Conservation (phyloP, 2,113 vertebrate species). For the Amphiprion ocellaris region DNA sequence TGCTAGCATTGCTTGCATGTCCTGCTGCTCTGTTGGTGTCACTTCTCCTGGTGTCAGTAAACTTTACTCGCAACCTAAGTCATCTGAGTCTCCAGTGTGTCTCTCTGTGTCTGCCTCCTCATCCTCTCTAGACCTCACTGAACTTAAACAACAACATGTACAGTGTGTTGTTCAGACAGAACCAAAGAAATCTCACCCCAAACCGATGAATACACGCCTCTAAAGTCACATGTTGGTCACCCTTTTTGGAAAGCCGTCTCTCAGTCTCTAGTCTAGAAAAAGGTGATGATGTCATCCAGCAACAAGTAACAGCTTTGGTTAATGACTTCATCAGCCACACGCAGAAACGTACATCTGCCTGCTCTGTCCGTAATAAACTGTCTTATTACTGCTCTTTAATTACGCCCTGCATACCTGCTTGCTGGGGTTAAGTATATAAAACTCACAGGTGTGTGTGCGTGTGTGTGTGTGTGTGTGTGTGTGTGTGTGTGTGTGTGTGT, state of each 20-base stretch:
- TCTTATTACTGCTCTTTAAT: conserved; percentile 41
- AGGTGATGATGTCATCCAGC: conserved; percentile 4
- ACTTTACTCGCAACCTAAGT: too few species aligned
- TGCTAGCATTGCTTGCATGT: too few species aligned
- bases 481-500: neutral
- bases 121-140: too few species aligned
- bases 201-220: too few species aligned
- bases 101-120: too few species aligned
- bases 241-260: neutral
- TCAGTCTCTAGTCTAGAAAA: neutral
- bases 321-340: conserved; percentile 41
- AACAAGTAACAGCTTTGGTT: conserved; percentile 6
- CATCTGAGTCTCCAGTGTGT: too few species aligned
- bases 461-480: conserved; percentile 25
- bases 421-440: conserved; percentile 42
- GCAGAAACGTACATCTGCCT: conserved; percentile 16
- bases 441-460: conserved; percentile 28
- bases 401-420: conserved; percentile 36
- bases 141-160: too few species aligned
- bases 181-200: too few species aligned
- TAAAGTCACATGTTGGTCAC: too few species aligned
- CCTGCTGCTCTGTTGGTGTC: too few species aligned
- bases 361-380: conserved; percentile 35
- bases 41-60: too few species aligned
- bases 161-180: too few species aligned